Conservation (phyloP, 1,140 invertebrate species). For the Cheumatopsyche charites region DNA sequence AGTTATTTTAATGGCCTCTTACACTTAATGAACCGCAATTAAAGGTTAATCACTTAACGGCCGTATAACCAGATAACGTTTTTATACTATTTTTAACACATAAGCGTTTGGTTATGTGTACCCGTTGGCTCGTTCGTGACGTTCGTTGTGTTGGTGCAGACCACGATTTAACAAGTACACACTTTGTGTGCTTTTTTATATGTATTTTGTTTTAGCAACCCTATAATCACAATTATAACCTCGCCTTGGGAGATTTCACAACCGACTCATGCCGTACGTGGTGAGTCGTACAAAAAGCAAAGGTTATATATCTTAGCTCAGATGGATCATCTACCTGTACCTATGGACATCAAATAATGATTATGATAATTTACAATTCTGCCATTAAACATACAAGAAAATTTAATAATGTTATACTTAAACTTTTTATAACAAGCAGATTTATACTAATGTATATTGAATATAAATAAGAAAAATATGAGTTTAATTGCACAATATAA, state of each 20-base stretch:
- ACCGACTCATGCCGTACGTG: background rate
- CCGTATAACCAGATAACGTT: slow-evolving; percentile 23
- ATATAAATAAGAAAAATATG: no score
- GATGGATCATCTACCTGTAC: no score
- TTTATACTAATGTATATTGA: no score
- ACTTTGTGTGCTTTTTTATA: background rate
- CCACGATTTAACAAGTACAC: slow-evolving; percentile 11
- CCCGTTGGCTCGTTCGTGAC: background rate
- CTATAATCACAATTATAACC: slow-evolving; percentile 21
- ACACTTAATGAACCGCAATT: slow-evolving; percentile 24
- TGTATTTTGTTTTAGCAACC: slow-evolving; percentile 7
- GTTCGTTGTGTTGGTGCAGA: background rate
- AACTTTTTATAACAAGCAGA: no score
- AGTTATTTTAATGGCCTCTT: slow-evolving; percentile 25
- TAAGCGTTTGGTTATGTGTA: background rate
- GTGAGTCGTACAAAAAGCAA: background rate
- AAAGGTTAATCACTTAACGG: slow-evolving; percentile 26
- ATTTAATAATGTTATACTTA: no score
- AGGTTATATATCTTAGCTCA: no score
- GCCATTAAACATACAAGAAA: no score
- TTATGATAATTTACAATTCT: no score
- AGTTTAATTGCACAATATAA: no score
- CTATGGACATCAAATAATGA: no score
- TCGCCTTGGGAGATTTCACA: slow-evolving; percentile 13
- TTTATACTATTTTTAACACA: slow-evolving; percentile 26